Evolutionary conservation across 2,797 vertebrate species (phyloP).

Genomic region (Poecile montanus): DNA sequence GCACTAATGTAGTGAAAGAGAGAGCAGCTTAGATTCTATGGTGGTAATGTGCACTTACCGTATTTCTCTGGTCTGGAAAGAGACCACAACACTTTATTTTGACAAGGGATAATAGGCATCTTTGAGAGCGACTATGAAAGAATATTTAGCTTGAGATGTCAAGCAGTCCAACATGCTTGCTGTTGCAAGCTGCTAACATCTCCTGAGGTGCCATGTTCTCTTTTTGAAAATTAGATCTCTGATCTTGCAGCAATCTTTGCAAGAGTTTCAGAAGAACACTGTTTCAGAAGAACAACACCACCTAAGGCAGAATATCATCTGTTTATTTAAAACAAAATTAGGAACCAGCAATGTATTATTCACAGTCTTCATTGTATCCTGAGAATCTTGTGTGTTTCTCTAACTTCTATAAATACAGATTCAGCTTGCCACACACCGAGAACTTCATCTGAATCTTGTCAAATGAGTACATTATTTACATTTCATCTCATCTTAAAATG

Average conservation of each 20-base stretch:
- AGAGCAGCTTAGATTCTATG: background rate
- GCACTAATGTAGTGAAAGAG: background rate
- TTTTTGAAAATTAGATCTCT: background rate
- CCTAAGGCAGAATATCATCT: background rate
- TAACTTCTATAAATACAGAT: constrained; percentile 51
- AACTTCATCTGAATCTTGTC: constrained; percentile 48
- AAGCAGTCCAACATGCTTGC: background rate
- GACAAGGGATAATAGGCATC: background rate
- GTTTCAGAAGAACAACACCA: background rate
- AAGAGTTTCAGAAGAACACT: background rate
- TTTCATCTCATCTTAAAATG: constrained; percentile 27
- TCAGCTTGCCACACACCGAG: constrained; percentile 63
- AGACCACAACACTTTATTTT: constrained; percentile 26
- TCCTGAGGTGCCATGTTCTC: background rate
- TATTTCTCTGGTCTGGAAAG: constrained; percentile 6
- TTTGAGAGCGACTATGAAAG: background rate
- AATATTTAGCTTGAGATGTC: background rate
- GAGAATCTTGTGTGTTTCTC: constrained; percentile 37
- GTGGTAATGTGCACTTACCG: background rate
- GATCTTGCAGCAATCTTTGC: background rate
- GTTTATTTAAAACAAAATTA: constrained; percentile 50
- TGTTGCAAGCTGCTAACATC: background rate
- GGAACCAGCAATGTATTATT: constrained; percentile 11
- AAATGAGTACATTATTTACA: constrained; percentile 48
- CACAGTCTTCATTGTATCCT: constrained; percentile 12